A percentile compares a stretch with the other conserved stretches of the same genome.
phyloP scores from a whole-genome alignment of 2,113 vertebrate genomes.

The Manacus vitellinus region DNA sequence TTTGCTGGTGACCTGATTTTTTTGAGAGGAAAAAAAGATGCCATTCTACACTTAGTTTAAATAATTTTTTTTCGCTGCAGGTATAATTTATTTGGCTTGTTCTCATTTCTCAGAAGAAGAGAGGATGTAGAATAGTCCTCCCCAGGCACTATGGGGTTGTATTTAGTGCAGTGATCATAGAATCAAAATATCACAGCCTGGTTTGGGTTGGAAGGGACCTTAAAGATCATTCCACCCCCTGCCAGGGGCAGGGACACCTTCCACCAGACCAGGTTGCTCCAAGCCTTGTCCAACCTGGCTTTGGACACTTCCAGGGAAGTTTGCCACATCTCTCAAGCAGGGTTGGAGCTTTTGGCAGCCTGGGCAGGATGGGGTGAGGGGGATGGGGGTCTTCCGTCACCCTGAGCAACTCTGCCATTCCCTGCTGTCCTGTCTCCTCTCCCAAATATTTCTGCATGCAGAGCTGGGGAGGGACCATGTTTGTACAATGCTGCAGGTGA shows the following conservation, averaged over 20 bases:
- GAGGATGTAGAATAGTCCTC: background rate
- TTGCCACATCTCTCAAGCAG: background rate
- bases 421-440: background rate
- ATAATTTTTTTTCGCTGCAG: background rate
- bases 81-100: background rate
- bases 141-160: background rate
- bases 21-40: background rate
- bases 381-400: rapidly evolving
- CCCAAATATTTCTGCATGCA: background rate
- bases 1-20: slow-evolving; percentile 18
- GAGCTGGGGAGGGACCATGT: background rate
- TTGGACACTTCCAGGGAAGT: background rate
- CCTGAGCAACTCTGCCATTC: background rate
- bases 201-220: background rate
- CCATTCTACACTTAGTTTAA: background rate
- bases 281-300: background rate
- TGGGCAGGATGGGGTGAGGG: background rate
- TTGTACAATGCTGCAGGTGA: background rate
- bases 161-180: background rate
- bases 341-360: background rate
- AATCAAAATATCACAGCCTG: background rate
- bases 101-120: background rate
- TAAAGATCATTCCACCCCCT: background rate
- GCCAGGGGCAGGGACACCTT: background rate
- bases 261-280: background rate